phyloP scores from a whole-genome alignment of 2,888 invertebrate genomes.

The Hanleya hanleyi region DNA sequence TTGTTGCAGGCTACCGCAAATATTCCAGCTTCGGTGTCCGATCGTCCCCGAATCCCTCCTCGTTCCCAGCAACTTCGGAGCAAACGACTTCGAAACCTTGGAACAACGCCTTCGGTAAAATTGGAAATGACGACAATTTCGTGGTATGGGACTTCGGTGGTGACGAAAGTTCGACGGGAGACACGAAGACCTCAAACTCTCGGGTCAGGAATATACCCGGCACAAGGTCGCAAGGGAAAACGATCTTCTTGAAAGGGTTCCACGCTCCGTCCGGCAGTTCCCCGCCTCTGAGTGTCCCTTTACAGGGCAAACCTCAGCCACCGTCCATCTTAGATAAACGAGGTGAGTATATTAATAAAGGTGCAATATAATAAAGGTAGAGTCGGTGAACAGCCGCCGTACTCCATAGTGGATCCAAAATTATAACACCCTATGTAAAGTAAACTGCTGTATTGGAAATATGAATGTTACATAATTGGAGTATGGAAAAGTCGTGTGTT shows the following conservation, averaged over 20 bases:
- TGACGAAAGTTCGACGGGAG: no score
- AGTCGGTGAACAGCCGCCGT: no score
- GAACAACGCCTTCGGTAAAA: constrained; percentile 19
- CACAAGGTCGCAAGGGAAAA: no score
- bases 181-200: no score
- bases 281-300: not conserved
- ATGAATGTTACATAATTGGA: no score
- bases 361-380: no score
- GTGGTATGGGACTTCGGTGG: constrained; percentile 61
- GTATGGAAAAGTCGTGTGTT: no score
- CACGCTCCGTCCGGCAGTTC: constrained; percentile 33
- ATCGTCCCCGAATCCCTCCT: constrained; percentile 43
- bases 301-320: constrained; percentile 31
- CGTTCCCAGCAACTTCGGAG: constrained; percentile 28
- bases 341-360: no score
- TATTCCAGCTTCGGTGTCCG: constrained; percentile 41
- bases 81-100: constrained; percentile 10
- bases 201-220: no score
- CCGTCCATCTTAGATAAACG: constrained; percentile 44
- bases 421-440: no score
- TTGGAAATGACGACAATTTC: constrained; percentile 59
- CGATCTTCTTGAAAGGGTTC: constrained; percentile 43
- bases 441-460: no score
- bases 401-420: no score
- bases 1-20: constrained; percentile 14